phyloP scores from a whole-genome alignment of 2,113 vertebrate species.

The Axis porcinus region DNA sequence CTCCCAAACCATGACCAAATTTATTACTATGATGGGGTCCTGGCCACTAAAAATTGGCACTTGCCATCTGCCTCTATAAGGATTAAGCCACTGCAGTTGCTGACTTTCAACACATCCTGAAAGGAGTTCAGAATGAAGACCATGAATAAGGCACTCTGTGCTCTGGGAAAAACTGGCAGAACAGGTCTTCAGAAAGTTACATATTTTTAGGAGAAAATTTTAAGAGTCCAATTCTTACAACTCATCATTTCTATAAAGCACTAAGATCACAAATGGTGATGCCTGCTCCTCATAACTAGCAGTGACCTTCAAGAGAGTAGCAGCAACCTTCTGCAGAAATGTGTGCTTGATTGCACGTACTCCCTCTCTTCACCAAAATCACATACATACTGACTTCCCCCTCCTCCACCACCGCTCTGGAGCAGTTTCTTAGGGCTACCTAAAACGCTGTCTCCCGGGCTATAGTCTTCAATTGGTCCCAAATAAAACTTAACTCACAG shows the following conservation, averaged over 20 bases:
- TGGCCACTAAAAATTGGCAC: neutral
- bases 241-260: neutral
- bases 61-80: neutral
- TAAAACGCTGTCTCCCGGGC: rapidly evolving
- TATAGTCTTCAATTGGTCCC: neutral
- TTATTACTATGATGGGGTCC: neutral
- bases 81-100: neutral
- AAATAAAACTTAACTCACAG: neutral
- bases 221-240: neutral
- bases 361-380: neutral
- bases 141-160: neutral
- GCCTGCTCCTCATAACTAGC: neutral
- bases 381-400: neutral
- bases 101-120: neutral
- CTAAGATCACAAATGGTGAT: neutral
- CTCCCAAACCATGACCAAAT: neutral
- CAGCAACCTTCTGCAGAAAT: neutral
- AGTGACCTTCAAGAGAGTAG: neutral
- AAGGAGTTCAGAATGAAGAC: neutral
- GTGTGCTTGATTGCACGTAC: neutral
- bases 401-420: neutral
- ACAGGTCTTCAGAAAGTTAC: neutral
- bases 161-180: neutral
- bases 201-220: neutral
- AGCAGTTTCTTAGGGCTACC: neutral